These are phyloP conservation scores for Nesometra sesokonis DNA, from an alignment of 35 echinoderm and acorn worm genomes.

Conservation along the genomic window DNA sequence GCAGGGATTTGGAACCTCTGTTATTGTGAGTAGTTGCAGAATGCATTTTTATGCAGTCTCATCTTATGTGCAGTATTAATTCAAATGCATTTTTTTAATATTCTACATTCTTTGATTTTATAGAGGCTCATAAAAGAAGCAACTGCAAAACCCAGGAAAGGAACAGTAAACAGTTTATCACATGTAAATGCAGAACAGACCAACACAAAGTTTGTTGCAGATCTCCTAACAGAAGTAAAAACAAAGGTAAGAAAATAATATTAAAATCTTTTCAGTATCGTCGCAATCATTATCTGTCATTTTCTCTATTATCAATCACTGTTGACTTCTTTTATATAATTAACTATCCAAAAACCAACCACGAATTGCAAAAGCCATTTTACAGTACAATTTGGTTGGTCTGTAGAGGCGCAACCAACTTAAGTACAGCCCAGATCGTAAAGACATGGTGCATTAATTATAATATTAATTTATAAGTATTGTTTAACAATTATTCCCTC, in stretches of 20 bases:
- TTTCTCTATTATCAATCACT: background rate
- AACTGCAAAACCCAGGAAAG: conserved; percentile 12
- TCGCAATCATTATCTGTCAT: background rate
- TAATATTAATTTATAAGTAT: too few relatives aligned
- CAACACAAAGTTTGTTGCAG: conserved; percentile 85
- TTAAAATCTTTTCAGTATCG: background rate
- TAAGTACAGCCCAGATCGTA: too few relatives aligned
- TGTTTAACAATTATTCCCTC: background rate
- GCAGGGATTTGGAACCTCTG: too few relatives aligned
- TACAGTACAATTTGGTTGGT: too few relatives aligned
- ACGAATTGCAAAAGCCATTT: too few relatives aligned
- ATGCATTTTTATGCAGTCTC: too few relatives aligned
- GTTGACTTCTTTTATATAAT: too few relatives aligned
- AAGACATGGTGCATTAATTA: too few relatives aligned
- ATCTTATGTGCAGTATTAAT: too few relatives aligned
- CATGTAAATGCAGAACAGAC: conserved; percentile 26
- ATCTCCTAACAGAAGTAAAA: conserved; percentile 86
- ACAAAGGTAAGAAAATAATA: conserved; percentile 60
- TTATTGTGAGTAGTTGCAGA: too few relatives aligned
- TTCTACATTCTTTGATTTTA: background rate
- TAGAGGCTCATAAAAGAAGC: conserved; percentile 65
- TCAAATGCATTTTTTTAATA: background rate
- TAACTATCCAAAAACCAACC: too few relatives aligned
- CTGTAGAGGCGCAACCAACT: too few relatives aligned
- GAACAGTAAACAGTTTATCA: background rate